Conservation (phyloP, 1,140 invertebrate species). For the Hylaeus anthracinus region DNA sequence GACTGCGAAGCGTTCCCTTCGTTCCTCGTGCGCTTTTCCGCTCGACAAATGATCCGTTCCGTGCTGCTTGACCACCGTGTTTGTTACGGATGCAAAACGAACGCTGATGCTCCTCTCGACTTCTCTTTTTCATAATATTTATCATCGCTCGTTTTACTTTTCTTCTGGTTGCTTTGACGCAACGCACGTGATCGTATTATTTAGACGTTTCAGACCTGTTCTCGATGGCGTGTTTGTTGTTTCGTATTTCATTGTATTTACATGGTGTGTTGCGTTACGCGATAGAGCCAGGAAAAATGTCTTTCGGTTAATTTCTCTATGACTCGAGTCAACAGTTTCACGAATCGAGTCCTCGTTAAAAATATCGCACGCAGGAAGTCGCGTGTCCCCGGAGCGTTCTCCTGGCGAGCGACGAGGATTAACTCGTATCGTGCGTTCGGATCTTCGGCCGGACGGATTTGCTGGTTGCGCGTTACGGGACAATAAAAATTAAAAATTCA, state of each 20-base stretch:
- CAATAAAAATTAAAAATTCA: slow-evolving; percentile 72
- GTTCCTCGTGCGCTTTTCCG: not conserved
- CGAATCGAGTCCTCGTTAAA: slow-evolving; percentile 11
- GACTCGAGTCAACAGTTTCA: not conserved
- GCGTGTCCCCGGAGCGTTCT: slow-evolving; percentile 15
- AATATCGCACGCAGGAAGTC: not conserved
- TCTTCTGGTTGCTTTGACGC: no score
- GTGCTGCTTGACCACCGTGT: not conserved
- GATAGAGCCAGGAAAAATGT: no score
- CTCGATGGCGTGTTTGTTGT: no score
- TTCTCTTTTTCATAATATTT: not conserved
- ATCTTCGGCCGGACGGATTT: slow-evolving; percentile 62
- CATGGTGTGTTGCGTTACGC: no score
- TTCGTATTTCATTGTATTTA: no score
- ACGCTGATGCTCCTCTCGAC: not conserved
- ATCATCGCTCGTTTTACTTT: not conserved
- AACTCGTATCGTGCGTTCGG: slow-evolving; percentile 53
- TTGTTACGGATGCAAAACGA: not conserved
- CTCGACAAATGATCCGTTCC: slow-evolving; percentile 1
- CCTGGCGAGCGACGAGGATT: slow-evolving; percentile 31
- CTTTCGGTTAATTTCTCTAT: no score
- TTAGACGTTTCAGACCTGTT: no score
- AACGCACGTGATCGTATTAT: no score
- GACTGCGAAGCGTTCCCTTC: not conserved
- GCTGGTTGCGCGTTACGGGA: slow-evolving; percentile 44